Conservation (phyloP, 1,140 invertebrate genomes). For the Caerostris darwini region DNA sequence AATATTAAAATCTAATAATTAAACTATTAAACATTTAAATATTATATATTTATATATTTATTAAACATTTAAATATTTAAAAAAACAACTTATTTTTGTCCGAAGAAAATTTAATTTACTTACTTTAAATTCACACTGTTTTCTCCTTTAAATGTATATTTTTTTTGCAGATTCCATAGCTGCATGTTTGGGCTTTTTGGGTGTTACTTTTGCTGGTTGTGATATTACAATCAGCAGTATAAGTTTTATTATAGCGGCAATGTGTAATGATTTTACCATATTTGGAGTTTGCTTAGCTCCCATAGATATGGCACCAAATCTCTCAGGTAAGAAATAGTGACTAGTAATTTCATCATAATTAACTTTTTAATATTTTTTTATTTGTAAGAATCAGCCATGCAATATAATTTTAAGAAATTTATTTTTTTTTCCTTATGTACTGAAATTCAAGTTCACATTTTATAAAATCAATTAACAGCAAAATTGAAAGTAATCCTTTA, state of each 20-base stretch:
- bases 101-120: too few relatives aligned
- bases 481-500: too few relatives aligned
- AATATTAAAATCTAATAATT: too few relatives aligned
- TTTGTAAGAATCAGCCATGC: background rate
- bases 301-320: conserved; percentile 27
- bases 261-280: background rate
- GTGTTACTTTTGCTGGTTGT: background rate
- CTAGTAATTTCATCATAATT: background rate
- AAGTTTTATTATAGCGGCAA: background rate
- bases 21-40: too few relatives aligned
- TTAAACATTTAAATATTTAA: too few relatives aligned
- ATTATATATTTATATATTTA: too few relatives aligned
- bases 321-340: background rate
- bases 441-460: too few relatives aligned
- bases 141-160: background rate
- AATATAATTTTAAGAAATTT: background rate
- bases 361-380: background rate
- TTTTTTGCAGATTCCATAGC: background rate
- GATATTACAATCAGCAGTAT: background rate
- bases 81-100: too few relatives aligned
- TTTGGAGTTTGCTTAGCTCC: conserved; percentile 21
- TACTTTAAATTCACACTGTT: background rate
- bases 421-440: too few relatives aligned
- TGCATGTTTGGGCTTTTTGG: background rate
- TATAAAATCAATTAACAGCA: too few relatives aligned